Evolutionary conservation across 2,113 vertebrate species (phyloP).

Genomic region (Indicator maculatus): DNA sequence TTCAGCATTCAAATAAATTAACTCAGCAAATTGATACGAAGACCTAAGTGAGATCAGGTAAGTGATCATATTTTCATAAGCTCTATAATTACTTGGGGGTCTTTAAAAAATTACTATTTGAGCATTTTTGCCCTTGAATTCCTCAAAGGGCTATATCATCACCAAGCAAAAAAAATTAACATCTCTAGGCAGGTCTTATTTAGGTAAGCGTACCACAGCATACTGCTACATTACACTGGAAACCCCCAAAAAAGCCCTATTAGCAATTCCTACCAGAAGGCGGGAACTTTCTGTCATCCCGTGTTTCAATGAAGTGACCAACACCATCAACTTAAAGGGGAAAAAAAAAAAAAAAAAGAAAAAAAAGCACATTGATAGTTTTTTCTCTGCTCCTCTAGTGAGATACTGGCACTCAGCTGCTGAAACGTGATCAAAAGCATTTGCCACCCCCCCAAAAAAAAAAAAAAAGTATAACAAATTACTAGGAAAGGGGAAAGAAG

Average conservation of each 20-base stretch:
- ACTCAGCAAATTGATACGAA: constrained; percentile 14
- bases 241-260: neutral
- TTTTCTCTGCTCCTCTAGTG: neutral
- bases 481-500: neutral
- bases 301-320: neutral
- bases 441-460: neutral
- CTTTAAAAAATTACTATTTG: neutral
- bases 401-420: neutral
- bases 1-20: constrained; percentile 40
- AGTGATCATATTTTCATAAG: constrained; percentile 18
- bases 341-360: neutral
- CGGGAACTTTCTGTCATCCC: neutral
- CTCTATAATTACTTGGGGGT: neutral
- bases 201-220: neutral
- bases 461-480: neutral
- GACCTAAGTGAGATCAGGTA: neutral
- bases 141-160: neutral
- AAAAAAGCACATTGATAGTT: neutral
- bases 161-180: neutral
- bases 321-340: neutral
- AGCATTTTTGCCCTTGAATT: constrained; percentile 12
- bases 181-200: neutral
- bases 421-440: neutral
- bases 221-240: neutral
- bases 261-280: neutral